Percentiles rank a stretch among this genome's conserved stretches.
phyloP scores from a whole-genome alignment of 2,113 vertebrate genomes.

The Lathamus discolor region DNA sequence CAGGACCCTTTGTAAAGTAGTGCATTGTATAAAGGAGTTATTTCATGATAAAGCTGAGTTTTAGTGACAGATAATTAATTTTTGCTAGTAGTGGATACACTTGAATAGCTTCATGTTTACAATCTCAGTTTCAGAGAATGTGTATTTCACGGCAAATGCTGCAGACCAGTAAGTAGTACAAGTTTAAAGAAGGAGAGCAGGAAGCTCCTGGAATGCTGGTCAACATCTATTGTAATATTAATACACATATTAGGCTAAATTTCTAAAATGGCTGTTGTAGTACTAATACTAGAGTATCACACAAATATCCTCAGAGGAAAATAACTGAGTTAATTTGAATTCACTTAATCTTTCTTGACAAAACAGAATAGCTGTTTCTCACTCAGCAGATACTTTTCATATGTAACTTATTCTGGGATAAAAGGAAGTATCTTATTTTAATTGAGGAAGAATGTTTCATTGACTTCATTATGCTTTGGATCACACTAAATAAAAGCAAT shows the following conservation, averaged over 20 bases:
- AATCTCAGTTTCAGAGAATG: neutral
- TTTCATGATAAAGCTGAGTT: neutral
- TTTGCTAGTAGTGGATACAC: neutral
- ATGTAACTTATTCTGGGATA: neutral
- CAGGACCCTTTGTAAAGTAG: neutral
- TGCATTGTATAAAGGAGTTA: neutral
- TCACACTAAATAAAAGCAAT: neutral
- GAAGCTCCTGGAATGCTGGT: neutral
- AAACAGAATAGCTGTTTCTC: neutral
- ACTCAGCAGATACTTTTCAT: neutral
- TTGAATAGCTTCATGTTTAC: neutral
- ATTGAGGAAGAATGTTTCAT: neutral
- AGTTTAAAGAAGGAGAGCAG: neutral
- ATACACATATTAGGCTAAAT: neutral
- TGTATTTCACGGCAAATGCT: neutral
- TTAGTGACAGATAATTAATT: neutral
- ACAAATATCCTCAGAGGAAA: neutral
- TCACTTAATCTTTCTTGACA: neutral
- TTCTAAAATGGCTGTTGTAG: neutral
- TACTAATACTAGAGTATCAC: neutral
- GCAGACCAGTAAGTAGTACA: neutral
- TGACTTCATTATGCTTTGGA: neutral
- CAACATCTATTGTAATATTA: neutral
- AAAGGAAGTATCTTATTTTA: neutral
- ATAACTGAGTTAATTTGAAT: neutral